A percentile compares a stretch with the other conserved stretches of the same genome.
phyloP scores from a whole-genome alignment of 2,888 invertebrate genomes.

The Drosophila paramelanica region DNA sequence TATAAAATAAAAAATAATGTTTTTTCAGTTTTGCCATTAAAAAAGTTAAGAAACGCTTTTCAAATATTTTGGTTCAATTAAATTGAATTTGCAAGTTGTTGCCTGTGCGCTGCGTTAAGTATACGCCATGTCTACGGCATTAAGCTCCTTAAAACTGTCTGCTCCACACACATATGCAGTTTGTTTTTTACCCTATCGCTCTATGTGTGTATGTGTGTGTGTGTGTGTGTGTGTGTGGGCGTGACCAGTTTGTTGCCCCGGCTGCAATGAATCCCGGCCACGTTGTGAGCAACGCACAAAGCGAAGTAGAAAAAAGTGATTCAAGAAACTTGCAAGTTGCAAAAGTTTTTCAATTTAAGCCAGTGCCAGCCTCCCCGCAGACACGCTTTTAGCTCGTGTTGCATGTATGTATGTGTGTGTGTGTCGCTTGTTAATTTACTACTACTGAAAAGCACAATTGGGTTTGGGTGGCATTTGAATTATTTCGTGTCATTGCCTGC shows the following conservation, averaged over 20 bases:
- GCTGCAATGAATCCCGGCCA: conserved; percentile 64
- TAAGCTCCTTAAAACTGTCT: conserved; percentile 26
- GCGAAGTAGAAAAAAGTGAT: conserved; percentile 24
- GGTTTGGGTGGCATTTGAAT: conserved; percentile 56
- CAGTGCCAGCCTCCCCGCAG: conserved; percentile 15
- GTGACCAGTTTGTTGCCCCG: conserved; percentile 37
- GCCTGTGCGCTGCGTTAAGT: conserved; percentile 25
- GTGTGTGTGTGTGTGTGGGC: conserved; percentile 17
- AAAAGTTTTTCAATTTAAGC: conserved; percentile 77
- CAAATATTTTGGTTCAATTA: too few species aligned
- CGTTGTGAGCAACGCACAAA: conserved; percentile 46
- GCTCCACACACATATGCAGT: conserved; percentile 34
- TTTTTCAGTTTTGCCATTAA: too few species aligned
- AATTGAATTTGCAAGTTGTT: conserved; percentile 6
- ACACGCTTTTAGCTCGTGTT: conserved; percentile 8
- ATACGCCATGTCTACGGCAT: conserved; percentile 31
- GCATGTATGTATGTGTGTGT: conserved; percentile 12
- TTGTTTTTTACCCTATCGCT: conserved; percentile 2
- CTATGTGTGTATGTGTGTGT: conserved; percentile 7
- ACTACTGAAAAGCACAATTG: conserved; percentile 68
- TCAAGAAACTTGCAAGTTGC: conserved; percentile 67
- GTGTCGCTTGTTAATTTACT: conserved; percentile 70
- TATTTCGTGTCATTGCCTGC: conserved; percentile 67
- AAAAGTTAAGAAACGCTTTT: too few species aligned
- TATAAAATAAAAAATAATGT: too few species aligned